phyloP scores from a whole-genome alignment of 2,888 invertebrate genomes.

The Danaus chrysippus region DNA sequence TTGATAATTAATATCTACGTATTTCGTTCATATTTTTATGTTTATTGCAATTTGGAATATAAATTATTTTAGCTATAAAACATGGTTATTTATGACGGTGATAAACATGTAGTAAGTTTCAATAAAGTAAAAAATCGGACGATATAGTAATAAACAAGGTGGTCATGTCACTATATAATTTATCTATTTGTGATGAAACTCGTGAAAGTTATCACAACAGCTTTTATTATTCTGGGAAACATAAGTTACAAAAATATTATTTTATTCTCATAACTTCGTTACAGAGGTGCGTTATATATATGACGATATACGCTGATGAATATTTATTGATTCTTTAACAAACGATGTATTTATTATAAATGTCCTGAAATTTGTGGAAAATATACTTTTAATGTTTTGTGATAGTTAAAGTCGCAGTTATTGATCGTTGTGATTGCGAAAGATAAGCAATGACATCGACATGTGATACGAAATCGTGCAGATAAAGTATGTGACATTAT shows the following conservation, averaged over 20 bases:
- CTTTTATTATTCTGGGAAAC: no score
- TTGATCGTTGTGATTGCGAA: conserved; percentile 44
- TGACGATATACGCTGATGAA: no score
- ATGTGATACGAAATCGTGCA: conserved; percentile 30
- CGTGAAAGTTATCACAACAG: no score
- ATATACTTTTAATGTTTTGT: conserved; percentile 2
- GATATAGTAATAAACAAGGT: no score
- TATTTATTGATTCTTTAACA: no score
- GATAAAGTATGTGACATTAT: conserved; percentile 13
- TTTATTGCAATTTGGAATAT: neutral
- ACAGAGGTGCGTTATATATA: no score
- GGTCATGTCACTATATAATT: no score
- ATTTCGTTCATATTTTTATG: neutral
- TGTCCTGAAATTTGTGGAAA: neutral
- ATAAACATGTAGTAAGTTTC: neutral
- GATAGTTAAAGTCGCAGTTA: conserved; percentile 27
- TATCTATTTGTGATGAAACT: no score
- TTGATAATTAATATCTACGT: no score
- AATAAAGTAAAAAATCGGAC: neutral
- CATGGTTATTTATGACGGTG: neutral
- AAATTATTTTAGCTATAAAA: neutral
- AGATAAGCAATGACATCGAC: conserved; percentile 43
- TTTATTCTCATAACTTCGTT: no score
- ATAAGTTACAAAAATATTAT: no score
- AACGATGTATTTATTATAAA: neutral